Percentiles rank a stretch among this genome's conserved stretches.
Conservation (phyloP, 2,113 vertebrate genomes). For the Odocoileus hemionus region DNA sequence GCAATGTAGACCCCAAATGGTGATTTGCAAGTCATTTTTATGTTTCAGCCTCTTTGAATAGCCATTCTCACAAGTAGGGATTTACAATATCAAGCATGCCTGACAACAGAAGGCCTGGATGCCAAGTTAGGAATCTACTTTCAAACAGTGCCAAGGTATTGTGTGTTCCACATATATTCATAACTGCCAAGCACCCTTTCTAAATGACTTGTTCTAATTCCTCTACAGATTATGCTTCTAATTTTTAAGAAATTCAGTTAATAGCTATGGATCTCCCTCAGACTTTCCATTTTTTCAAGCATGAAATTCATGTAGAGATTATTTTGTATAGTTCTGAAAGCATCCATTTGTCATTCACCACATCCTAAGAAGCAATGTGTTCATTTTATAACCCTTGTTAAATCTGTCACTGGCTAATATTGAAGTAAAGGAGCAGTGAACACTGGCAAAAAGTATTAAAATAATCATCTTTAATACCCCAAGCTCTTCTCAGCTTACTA, state of each 20-base stretch:
- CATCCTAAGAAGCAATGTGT: not conserved
- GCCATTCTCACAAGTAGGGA: not conserved
- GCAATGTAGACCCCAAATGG: not conserved
- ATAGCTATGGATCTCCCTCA: not conserved
- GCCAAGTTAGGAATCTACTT: slow-evolving; percentile 49
- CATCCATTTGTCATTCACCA: not conserved
- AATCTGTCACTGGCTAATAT: not conserved
- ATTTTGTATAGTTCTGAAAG: not conserved
- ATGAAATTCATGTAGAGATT: slow-evolving; percentile 41
- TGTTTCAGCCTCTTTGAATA: slow-evolving; percentile 34
- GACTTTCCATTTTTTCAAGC: not conserved
- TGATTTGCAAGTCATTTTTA: slow-evolving; percentile 53
- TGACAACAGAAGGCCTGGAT: not conserved
- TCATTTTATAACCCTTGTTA: not conserved
- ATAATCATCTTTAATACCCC: not conserved
- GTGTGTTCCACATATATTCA: not conserved
- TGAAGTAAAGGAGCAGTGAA: not conserved
- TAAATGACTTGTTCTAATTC: slow-evolving; percentile 55
- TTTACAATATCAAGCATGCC: not conserved
- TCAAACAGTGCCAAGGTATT: slow-evolving; percentile 20
- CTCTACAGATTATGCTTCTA: slow-evolving; percentile 25
- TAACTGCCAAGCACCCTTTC: slow-evolving; percentile 38
- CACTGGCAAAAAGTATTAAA: not conserved
- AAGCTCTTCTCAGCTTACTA: not conserved
- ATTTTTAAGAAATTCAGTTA: slow-evolving; percentile 50